phyloP scores from a whole-genome alignment of 2,113 vertebrate genomes.

The Excalfactoria chinensis region DNA sequence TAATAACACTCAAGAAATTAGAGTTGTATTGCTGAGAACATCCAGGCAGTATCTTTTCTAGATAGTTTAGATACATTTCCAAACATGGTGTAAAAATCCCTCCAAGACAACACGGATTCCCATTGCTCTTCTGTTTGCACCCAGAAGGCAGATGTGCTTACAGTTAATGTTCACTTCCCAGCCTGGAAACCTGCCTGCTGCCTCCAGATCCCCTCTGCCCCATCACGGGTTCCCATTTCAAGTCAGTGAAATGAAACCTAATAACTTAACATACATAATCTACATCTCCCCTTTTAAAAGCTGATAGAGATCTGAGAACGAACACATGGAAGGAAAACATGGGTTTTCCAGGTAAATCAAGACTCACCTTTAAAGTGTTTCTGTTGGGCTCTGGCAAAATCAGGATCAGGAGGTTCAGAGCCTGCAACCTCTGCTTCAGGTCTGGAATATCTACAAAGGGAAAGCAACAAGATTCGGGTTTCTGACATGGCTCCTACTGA shows the following conservation, averaged over 20 bases:
- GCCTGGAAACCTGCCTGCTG: neutral
- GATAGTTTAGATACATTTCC: neutral
- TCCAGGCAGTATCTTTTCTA: neutral
- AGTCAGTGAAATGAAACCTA: neutral
- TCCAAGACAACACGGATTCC: neutral
- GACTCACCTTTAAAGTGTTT: constrained; percentile 87
- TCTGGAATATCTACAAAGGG: constrained; percentile 83
- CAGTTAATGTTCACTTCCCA: neutral
- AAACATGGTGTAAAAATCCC: neutral
- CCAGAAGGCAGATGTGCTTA: neutral
- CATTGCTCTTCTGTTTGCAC: neutral
- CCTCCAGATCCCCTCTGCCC: neutral
- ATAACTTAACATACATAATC: neutral
- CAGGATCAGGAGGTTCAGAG: constrained; percentile 89
- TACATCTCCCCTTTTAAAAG: neutral
- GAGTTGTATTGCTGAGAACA: neutral
- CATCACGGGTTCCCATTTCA: neutral
- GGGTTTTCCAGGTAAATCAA: neutral
- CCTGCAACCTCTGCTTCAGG: constrained; percentile 88
- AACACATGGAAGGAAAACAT: neutral
- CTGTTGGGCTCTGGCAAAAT: constrained; percentile 91
- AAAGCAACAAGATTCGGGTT: neutral
- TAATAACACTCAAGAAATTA: neutral
- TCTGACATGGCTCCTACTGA: neutral
- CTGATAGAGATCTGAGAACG: neutral